Evolutionary conservation across 2,113 vertebrate species (phyloP).

Genomic region (Cebus imitator): DNA sequence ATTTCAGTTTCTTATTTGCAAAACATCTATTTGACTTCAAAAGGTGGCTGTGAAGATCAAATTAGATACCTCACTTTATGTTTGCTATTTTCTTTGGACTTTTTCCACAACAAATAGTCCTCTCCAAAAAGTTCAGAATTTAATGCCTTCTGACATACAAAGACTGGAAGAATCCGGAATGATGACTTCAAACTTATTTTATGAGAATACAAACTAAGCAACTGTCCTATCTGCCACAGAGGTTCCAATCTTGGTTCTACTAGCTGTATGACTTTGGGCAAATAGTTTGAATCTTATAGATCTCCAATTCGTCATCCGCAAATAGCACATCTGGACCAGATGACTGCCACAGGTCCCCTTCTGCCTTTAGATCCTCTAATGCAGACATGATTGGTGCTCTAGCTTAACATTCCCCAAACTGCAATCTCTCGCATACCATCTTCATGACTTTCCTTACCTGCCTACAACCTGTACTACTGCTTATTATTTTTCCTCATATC

Average conservation of each 20-base stretch:
- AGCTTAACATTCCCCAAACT: background rate
- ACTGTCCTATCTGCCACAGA: background rate
- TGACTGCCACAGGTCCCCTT: background rate
- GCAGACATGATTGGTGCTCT: background rate
- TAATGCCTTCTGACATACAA: background rate
- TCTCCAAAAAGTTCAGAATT: background rate
- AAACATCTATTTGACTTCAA: background rate
- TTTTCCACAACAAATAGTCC: background rate
- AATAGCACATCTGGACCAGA: background rate
- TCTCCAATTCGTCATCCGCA: background rate
- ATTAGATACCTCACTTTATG: background rate
- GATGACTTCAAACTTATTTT: constrained; percentile 11
- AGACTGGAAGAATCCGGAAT: background rate
- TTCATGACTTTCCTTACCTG: background rate
- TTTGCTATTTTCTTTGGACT: background rate
- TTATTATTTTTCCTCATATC: background rate
- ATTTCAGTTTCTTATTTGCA: constrained; percentile 43
- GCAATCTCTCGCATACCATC: background rate
- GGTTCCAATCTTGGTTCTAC: background rate
- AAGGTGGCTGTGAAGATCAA: background rate
- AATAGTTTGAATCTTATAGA: background rate
- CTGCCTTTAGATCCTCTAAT: background rate
- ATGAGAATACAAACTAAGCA: background rate
- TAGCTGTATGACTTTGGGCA: background rate
- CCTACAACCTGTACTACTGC: background rate